These are phyloP conservation scores for Balearica regulorum DNA, from an alignment of 2,797 vertebrate genomes.

Conservation along the genomic window DNA sequence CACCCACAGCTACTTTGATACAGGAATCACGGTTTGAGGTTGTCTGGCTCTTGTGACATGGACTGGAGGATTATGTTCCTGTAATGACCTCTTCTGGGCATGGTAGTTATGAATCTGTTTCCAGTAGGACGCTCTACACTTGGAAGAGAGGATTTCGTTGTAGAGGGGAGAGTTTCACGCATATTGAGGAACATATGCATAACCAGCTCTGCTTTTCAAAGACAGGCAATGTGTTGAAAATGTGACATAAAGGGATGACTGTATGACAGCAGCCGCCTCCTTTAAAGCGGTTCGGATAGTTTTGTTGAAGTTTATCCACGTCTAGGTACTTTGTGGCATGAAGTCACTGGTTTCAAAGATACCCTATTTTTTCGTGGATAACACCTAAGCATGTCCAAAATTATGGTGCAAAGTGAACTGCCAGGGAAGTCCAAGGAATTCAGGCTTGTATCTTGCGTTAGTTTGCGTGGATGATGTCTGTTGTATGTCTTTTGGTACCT, in stretches of 20 bases:
- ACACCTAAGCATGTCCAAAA: neutral
- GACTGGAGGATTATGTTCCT: neutral
- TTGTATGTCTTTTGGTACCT: neutral
- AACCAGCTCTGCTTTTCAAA: neutral
- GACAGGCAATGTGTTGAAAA: neutral
- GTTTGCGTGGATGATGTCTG: neutral
- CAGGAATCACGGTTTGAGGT: neutral
- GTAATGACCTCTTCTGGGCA: neutral
- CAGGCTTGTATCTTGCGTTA: fast-evolving
- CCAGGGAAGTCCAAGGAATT: neutral
- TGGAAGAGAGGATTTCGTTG: neutral
- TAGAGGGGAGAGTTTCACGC: neutral
- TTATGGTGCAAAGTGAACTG: fast-evolving
- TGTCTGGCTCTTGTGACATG: neutral
- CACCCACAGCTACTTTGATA: neutral
- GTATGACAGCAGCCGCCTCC: neutral
- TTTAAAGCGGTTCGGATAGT: fast-evolving
- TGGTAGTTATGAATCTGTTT: neutral
- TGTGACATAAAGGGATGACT: neutral
- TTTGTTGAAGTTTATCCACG: neutral
- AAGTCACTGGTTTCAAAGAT: neutral
- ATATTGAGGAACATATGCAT: neutral
- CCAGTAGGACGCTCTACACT: neutral
- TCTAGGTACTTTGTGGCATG: neutral
- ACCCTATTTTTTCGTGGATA: neutral